A percentile compares a stretch with the other conserved stretches of the same genome.
phyloP scores from a whole-genome alignment of 92 coral and sea anemone genomes.

The Epizoanthus scotinus region DNA sequence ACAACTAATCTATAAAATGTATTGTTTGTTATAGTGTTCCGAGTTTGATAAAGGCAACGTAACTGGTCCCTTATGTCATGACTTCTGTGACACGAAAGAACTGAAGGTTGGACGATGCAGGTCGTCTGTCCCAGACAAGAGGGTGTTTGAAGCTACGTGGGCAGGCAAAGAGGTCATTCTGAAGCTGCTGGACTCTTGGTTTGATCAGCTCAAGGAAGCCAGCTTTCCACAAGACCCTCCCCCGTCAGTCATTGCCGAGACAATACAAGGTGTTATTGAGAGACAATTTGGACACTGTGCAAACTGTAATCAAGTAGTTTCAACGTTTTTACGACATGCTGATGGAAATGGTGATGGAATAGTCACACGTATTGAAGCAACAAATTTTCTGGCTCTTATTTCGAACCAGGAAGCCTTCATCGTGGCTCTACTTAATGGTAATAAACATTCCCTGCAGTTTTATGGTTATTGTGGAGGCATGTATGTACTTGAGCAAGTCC shows the following conservation, averaged over 20 bases:
- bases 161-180: conserved; percentile 47
- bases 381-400: conserved; percentile 53
- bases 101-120: conserved; percentile 39
- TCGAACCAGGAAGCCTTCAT: conserved; percentile 63
- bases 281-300: conserved; percentile 48
- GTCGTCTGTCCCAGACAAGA: conserved; percentile 38
- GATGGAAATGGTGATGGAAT: conserved; percentile 64
- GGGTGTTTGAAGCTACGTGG: conserved; percentile 57
- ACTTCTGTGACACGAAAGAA: conserved; percentile 40
- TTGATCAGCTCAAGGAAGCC: not conserved
- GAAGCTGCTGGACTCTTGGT: conserved; percentile 46
- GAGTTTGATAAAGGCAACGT: conserved; percentile 46
- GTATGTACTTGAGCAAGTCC: conserved; percentile 65
- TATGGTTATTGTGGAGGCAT: conserved; percentile 79
- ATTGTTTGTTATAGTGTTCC: conserved; percentile 51
- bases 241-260: not conserved
- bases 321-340: conserved; percentile 37
- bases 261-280: not conserved
- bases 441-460: conserved; percentile 59
- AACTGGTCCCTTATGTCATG: conserved; percentile 56
- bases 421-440: conserved; percentile 64
- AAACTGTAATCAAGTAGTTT: conserved; percentile 47
- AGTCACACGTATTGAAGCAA: conserved; percentile 56
- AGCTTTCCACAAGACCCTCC: not conserved
- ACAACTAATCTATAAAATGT: no score